Percentiles rank a stretch among this genome's conserved stretches.
These are phyloP conservation scores for Caenorhabditis virilis DNA, from an alignment of 2,888 invertebrate genomes.

Conservation along the genomic window DNA sequence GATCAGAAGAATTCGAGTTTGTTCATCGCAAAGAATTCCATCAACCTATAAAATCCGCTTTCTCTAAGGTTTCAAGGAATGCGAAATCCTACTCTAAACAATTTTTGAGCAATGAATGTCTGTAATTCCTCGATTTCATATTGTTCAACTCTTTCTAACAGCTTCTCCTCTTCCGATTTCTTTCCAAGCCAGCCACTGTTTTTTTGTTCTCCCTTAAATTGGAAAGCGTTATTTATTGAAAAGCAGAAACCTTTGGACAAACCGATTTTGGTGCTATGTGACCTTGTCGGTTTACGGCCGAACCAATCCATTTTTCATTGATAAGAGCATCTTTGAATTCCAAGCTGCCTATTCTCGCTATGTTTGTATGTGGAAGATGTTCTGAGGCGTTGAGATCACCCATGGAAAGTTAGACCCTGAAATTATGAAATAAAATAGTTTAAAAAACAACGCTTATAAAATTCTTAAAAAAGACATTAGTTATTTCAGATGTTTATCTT, in stretches of 20 bases:
- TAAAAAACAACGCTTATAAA: too few relatives aligned
- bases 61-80: background rate
- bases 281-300: slow-evolving; percentile 28
- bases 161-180: slow-evolving; percentile 28
- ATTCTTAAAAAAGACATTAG: too few relatives aligned
- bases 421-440: too few relatives aligned
- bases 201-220: background rate
- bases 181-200: too few relatives aligned
- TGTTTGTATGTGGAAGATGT: background rate
- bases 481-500: too few relatives aligned
- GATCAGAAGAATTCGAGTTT: slow-evolving; percentile 50
- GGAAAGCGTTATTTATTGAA: background rate
- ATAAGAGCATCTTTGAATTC: slow-evolving; percentile 41
- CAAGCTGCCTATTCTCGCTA: slow-evolving; percentile 20
- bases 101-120: slow-evolving; percentile 55
- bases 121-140: slow-evolving; percentile 54
- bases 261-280: slow-evolving; percentile 21
- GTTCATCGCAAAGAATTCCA: slow-evolving; percentile 54
- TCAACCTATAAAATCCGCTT: slow-evolving; percentile 30
- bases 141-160: slow-evolving; percentile 37
- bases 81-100: slow-evolving; percentile 45
- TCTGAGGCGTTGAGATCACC: too few relatives aligned
- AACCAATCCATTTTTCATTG: slow-evolving; percentile 32
- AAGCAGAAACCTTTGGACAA: background rate
- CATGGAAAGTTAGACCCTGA: too few relatives aligned